Evolutionary conservation across 2,113 vertebrate species (phyloP).

Genomic region (Thalassarche chlororhynchos): DNA sequence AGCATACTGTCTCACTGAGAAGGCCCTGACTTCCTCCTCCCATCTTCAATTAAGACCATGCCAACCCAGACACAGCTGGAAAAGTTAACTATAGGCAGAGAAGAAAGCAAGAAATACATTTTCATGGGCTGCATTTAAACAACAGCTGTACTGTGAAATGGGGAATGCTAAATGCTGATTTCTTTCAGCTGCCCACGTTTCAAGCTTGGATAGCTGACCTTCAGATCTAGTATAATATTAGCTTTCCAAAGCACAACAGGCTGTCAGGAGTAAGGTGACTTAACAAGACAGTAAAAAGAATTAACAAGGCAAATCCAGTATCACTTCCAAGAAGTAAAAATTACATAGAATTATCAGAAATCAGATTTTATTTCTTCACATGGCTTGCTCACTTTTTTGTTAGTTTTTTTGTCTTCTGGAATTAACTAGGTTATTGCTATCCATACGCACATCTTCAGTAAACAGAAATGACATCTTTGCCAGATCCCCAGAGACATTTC

Average conservation of each 20-base stretch:
- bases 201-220: conserved; percentile 49
- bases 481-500: not conserved
- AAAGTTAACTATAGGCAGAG: not conserved
- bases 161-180: not conserved
- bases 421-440: not conserved
- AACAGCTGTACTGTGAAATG: conserved; percentile 50
- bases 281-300: not conserved
- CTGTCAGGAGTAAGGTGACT: not conserved
- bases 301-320: not conserved
- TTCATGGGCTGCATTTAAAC: conserved; percentile 24
- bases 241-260: not conserved
- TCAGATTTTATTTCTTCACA: not conserved
- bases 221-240: not conserved
- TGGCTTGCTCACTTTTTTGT: not conserved
- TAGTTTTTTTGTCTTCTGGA: not conserved
- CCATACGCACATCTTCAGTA: not conserved
- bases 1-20: not conserved
- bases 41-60: not conserved
- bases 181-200: conserved; percentile 30
- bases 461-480: not conserved
- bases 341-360: not conserved
- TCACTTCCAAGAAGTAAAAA: not conserved
- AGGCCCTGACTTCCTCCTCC: not conserved
- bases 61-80: not conserved
- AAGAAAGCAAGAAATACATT: not conserved